Evolutionary conservation across 2,113 vertebrate genomes (phyloP).

Genomic region (Odobenus rosmarus): DNA sequence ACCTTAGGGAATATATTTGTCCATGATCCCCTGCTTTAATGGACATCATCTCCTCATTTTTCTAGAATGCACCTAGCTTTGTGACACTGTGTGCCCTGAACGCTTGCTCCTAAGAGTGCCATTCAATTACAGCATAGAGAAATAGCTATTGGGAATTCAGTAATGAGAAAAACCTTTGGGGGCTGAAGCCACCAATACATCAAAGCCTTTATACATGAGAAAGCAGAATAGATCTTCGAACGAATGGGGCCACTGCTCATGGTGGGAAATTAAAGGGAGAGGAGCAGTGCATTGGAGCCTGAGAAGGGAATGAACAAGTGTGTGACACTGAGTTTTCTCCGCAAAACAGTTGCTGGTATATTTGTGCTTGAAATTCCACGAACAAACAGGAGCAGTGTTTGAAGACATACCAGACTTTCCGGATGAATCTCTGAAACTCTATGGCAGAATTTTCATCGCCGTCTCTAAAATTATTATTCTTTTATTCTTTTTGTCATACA

Average conservation of each 20-base stretch:
- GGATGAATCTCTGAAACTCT: background rate
- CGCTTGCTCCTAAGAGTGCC: background rate
- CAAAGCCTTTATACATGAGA: background rate
- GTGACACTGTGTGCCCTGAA: background rate
- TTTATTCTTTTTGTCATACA: background rate
- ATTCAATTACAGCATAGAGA: background rate
- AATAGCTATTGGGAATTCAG: background rate
- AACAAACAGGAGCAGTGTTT: background rate
- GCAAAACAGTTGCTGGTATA: fast-evolving
- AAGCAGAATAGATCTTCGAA: background rate
- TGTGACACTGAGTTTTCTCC: no score
- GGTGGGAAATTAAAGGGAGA: background rate
- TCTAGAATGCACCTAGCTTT: background rate
- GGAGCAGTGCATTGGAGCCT: background rate
- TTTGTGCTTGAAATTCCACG: background rate
- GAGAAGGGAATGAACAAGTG: background rate
- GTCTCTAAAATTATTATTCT: background rate
- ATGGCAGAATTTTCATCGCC: background rate
- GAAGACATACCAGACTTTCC: background rate
- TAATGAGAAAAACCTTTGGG: background rate
- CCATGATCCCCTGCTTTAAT: constrained; percentile 55
- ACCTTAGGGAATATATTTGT: constrained; percentile 29
- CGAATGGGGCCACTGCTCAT: no score
- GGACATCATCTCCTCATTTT: constrained; percentile 41
- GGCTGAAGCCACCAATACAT: background rate